A percentile compares a stretch with the other conserved stretches of the same genome.
Evolutionary conservation across 2,113 vertebrate genomes (phyloP).

Genomic region (Brachypodius melanocephalos): DNA sequence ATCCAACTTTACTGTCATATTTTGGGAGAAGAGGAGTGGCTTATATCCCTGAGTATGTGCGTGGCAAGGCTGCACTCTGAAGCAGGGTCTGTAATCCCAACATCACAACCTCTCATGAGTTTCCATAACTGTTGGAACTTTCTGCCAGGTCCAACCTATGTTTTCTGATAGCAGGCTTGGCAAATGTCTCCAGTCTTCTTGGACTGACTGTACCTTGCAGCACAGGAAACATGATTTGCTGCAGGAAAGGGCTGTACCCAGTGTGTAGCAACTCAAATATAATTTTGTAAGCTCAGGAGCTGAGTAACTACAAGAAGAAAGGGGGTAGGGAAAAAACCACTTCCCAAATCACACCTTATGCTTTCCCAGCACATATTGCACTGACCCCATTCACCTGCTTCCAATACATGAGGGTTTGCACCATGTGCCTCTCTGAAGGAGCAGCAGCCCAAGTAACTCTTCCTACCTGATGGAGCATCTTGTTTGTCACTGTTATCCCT

Average conservation of each 20-base stretch:
- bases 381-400: not conserved
- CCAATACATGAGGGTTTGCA: not conserved
- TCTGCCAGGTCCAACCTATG: not conserved
- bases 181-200: not conserved
- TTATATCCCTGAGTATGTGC: not conserved
- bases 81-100: not conserved
- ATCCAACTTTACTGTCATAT: not conserved
- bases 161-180: conserved; percentile 10
- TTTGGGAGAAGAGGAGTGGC: not conserved
- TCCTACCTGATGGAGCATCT: not conserved
- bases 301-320: not conserved
- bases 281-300: not conserved
- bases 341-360: not conserved
- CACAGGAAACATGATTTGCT: conserved; percentile 23
- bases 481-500: not conserved
- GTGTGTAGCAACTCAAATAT: not conserved
- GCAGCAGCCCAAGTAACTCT: not conserved
- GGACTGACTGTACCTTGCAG: not conserved
- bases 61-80: not conserved
- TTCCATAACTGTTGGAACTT: not conserved
- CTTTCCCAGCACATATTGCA: not conserved
- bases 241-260: conserved; percentile 34
- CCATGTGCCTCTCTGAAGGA: not conserved
- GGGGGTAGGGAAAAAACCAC: not conserved
- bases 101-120: not conserved